Evolutionary conservation across 2,888 invertebrate species (phyloP), one percentile per base, ranked within the genome.

Genomic region (Sphinx pinastri): DNA sequence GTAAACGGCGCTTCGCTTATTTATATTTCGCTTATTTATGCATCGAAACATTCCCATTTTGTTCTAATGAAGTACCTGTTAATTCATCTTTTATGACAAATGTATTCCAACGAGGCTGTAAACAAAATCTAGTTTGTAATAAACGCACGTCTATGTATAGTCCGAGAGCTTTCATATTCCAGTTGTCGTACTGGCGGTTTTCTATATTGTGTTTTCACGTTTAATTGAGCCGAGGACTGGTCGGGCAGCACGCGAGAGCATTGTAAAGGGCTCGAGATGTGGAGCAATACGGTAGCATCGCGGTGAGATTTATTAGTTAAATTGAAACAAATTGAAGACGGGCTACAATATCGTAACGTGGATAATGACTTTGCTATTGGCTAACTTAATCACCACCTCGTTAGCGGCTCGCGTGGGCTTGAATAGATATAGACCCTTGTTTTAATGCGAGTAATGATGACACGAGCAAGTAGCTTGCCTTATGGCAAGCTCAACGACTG

Each of bases 81-180:
- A 63, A 63, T 63, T 63, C 19, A 49, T 63, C 63, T 63, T 49
- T 49, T 47, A 63, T 63, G 63, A 63, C 63, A 63, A 63, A 63
- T 63, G 63, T 19, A 63, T 63, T 63, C 63, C 49, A 63, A 63
- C 63, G 63, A 49, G 63, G 19, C 25, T 49, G 60, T 60, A 63
- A 63, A 49, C 63, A 63, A 63, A 63, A 63, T 63, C 60, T 63
- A 19, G 63, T 63, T 63, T 63, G 49, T 49, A 63, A 63, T 63
- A 49, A 63, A 49, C 19, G 49, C 63, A 49, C 10, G 38, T 60
- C 45, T 57, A 60, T 63, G 63, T 49, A 49, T 63, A 49, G 49
- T 47, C 19, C 12, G 19, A 47, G 45, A 25, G 47, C 63, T 63
- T 63, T 63, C 63, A 49, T 47, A 60, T 63, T 63, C 63, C 19